Evolutionary conservation across 2,797 vertebrate genomes (phyloP).

Genomic region (Gymnoscopelus microlampas): DNA sequence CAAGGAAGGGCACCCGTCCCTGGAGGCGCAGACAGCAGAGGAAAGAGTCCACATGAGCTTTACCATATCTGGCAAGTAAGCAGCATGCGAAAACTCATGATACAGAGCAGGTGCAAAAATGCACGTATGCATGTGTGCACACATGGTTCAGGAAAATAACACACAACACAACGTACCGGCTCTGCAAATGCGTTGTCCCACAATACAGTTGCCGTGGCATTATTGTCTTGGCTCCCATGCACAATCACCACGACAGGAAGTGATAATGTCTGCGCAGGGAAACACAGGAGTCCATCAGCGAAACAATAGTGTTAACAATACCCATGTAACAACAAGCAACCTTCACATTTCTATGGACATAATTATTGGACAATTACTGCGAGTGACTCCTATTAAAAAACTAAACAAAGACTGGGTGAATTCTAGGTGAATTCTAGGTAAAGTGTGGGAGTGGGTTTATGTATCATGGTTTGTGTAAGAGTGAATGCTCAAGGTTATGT

Average conservation of each 20-base stretch:
- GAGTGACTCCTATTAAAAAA: neutral
- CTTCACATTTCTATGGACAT: neutral
- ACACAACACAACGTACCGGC: constrained; percentile 82
- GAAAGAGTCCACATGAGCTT: constrained; percentile 4
- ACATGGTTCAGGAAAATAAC: neutral
- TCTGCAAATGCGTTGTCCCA: constrained; percentile 99
- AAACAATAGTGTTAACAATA: neutral
- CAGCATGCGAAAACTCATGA: too few species aligned
- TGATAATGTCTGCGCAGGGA: constrained; percentile 86
- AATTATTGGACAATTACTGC: neutral
- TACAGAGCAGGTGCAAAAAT: too few species aligned
- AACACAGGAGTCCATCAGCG: neutral
- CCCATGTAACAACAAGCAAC: neutral
- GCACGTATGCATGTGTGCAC: too few species aligned
- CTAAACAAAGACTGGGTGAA: too few species aligned
- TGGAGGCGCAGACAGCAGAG: constrained; percentile 49
- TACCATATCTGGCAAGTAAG: neutral
- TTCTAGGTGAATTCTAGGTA: too few species aligned
- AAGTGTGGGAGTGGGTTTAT: neutral
- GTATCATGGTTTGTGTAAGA: neutral
- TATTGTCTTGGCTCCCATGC: constrained; percentile 98
- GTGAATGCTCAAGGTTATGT: neutral
- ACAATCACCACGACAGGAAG: constrained; percentile 97
- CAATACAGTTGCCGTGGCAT: constrained; percentile 94
- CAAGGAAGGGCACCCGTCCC: constrained; percentile 94